A percentile compares a stretch with the other conserved stretches of the same genome.
Conservation (phyloP, 2,113 vertebrate species). For the Hippolais icterina region DNA sequence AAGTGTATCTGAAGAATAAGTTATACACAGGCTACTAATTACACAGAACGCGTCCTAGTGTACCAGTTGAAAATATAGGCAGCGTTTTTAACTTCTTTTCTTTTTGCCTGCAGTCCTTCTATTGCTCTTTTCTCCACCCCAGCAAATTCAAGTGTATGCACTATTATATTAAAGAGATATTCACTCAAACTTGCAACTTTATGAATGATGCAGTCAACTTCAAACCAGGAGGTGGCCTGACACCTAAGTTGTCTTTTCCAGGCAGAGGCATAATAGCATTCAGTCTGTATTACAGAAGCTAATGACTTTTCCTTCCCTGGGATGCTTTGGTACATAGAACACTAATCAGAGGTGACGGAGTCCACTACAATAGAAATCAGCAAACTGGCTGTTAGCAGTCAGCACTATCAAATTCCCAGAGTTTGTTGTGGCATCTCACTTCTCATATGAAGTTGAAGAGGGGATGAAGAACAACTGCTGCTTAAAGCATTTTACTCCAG, state of each 20-base stretch:
- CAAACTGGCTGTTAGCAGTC: background rate
- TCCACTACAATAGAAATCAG: background rate
- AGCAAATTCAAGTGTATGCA: background rate
- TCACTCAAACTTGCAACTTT: background rate
- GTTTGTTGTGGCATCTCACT: background rate
- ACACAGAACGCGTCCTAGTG: background rate
- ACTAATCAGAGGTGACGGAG: background rate
- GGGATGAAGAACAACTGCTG: background rate
- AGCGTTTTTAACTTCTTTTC: background rate
- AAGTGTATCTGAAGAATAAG: background rate
- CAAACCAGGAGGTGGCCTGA: background rate
- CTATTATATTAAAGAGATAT: background rate
- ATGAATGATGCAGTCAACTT: background rate
- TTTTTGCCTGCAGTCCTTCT: background rate
- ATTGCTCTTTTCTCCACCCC: background rate
- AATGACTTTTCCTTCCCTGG: background rate
- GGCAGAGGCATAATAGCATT: background rate
- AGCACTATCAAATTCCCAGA: background rate
- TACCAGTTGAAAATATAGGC: background rate
- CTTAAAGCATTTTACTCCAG: background rate
- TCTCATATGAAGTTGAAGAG: background rate
- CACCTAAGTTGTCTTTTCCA: background rate
- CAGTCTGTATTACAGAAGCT: background rate
- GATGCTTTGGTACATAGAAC: background rate
- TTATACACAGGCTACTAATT: background rate